These are phyloP conservation scores for Takifugu ocellatus DNA, from an alignment of 2,797 vertebrate species.

Conservation along the genomic window DNA sequence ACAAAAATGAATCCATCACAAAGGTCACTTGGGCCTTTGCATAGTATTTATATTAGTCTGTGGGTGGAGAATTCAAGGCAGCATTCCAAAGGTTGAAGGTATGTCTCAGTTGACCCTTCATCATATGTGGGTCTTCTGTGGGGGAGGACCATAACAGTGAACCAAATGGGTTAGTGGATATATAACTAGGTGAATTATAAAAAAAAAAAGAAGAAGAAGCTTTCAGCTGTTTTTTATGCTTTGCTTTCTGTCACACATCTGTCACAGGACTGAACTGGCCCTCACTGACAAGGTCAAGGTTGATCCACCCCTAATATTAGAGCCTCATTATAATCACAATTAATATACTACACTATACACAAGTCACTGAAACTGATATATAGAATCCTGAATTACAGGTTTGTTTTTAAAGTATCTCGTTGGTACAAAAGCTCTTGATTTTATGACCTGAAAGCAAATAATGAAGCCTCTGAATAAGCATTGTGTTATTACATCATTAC, in stretches of 20 bases:
- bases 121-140: constrained; percentile 30
- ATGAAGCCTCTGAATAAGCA: no score
- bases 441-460: no score
- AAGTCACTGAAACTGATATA: no score
- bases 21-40: neutral
- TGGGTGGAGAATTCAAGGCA: constrained; percentile 43
- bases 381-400: no score
- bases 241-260: neutral
- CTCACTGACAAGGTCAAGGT: constrained; percentile 6
- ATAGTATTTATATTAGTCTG: constrained; percentile 23
- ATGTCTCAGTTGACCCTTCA: constrained; percentile 18
- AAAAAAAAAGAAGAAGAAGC: neutral
- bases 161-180: constrained; percentile 42
- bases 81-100: constrained; percentile 60
- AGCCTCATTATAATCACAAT: no score
- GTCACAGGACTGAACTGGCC: no score
- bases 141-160: neutral
- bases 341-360: no score
- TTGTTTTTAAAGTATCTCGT: no score
- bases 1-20: neutral
- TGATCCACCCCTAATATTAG: neutral
- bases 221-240: constrained; percentile 4
- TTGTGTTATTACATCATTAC: no score
- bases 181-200: constrained; percentile 35
- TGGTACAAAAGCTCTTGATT: no score